Percentiles rank a stretch among this genome's conserved stretches.
These are phyloP conservation scores for Brachionus angularis DNA, from an alignment of 1,140 invertebrate genomes.

Conservation along the genomic window DNA sequence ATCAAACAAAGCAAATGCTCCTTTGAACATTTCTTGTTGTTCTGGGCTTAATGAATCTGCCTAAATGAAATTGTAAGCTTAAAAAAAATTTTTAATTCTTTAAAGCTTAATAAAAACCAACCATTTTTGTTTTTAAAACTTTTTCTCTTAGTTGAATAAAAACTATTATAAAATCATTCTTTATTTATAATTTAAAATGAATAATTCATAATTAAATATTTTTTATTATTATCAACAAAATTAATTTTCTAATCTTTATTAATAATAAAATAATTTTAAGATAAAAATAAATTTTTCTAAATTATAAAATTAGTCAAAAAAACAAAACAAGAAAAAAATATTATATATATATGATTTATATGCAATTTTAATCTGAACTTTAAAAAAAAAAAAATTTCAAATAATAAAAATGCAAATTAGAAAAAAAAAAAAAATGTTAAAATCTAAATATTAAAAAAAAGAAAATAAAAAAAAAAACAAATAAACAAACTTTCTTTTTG, in stretches of 20 bases:
- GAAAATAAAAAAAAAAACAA: too few species aligned
- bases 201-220: background rate
- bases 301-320: too few species aligned
- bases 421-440: too few species aligned
- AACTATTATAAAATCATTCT: too few species aligned
- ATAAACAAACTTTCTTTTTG: too few species aligned
- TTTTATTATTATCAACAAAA: background rate
- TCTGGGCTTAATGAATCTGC: background rate
- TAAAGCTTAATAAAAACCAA: background rate
- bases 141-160: too few species aligned
- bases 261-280: background rate
- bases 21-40: slow-evolving; percentile 45
- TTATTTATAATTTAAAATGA: background rate
- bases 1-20: slow-evolving; percentile 46
- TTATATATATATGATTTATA: background rate
- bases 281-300: background rate
- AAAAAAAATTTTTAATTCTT: background rate
- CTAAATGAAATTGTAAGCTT: too few species aligned
- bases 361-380: background rate
- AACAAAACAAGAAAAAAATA: background rate
- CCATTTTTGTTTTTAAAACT: background rate
- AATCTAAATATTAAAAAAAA: too few species aligned
- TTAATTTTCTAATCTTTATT: too few species aligned
- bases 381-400: too few species aligned
- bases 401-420: too few species aligned